Evolutionary conservation across 2,113 vertebrate genomes (phyloP), one percentile per base, ranked within the genome.

Genomic region (Trochalopteron elliotii): DNA sequence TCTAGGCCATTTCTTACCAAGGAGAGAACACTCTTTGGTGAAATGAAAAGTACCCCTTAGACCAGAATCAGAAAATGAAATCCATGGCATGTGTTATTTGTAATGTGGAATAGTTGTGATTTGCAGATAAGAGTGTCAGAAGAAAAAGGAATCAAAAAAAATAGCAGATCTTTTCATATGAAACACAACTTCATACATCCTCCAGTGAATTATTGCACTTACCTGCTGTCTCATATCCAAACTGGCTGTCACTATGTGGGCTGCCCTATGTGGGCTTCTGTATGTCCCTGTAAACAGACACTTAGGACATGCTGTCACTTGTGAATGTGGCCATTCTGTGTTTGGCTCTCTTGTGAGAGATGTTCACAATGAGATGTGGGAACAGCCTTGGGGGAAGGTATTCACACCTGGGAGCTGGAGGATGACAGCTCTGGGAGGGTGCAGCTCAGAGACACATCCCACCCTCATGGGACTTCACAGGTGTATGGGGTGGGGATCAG

Each of bases 391-490:
- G 10, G 52, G 45, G 33, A 57, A 79, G 7, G 11, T 1, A 3
- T 44, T 88, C 19, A 52, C 14, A 35, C 10, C 17, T 52, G 49
- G 28, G 15, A 96, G 42, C 24, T 65, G 83, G 15, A 77, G 37
- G 27, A n/a, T 60, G 44, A 37, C 23, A 11, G 3, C 28, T 45
- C 52, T 63, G 44, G 44, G 23, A 35, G 3, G 15, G 3, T 49
- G n/a, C 28, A 59, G 50, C 60, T 78, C 42, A 40, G 69, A 63
- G 39, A 44, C 25, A 55, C 35, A 28, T 40, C 35, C n/a, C 30
- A 33, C 9, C 11, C 22, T 47, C 64, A n/a, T 0, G 0, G 35
- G 47, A 71, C 13, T 40, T 89, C n/a, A 21, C 7, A 35, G 22
- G 35, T 47, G 10, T 21, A 24, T 71, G 45, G 52, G 11, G 7